Evolutionary conservation across 1,140 invertebrate genomes (phyloP), one percentile per base, ranked within the genome.

Genomic region (Caenorhabditis inopinata): DNA sequence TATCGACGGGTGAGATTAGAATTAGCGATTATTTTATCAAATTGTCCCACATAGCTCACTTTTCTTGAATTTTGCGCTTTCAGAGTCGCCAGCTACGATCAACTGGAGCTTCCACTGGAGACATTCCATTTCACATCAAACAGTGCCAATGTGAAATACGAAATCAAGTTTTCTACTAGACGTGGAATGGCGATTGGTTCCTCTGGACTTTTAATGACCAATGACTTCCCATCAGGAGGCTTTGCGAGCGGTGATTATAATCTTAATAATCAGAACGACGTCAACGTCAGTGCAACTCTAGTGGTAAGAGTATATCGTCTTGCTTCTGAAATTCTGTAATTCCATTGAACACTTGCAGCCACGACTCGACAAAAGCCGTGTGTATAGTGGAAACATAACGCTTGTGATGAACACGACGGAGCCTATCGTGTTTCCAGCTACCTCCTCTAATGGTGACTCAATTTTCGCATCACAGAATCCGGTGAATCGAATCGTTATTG

Each of bases 141-240:
- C 58, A 29, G 25, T 68, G n/a, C n/a, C n/a, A 38, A 38, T 21
- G 32, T 68, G 4, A 68, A 68, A 21, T 68, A 68, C 23, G 58
- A 68, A 38, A 38, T 68, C n/a, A 68, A 35, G n/a, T 68, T 7
- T 68, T 29, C 32, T 9, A 18, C 29, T 21, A 68, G 58, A 68
- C 6, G 5, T 11, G 32, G 32, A 35, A 21, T 68, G 5, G 23
- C 32, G 7, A 68, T 68, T 38, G 58, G 58, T 11, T 68, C 58
- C 11, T 38, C 58, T 68, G 58, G 58, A 38, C 58, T 68, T 68
- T 6, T 68, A 18, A 68, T 68, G 58, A 68, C 58, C 12, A 12
- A 68, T 68, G 2, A 5, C 7, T 68, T 68, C 32, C 58, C 58
- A 68, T n/a, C 16, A 21, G 58, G 58, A 68, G 12, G 4, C 27